Percentiles rank a stretch among this genome's conserved stretches.
Conservation (phyloP, 2,797 vertebrate species). For the Echeneis naucrates region DNA sequence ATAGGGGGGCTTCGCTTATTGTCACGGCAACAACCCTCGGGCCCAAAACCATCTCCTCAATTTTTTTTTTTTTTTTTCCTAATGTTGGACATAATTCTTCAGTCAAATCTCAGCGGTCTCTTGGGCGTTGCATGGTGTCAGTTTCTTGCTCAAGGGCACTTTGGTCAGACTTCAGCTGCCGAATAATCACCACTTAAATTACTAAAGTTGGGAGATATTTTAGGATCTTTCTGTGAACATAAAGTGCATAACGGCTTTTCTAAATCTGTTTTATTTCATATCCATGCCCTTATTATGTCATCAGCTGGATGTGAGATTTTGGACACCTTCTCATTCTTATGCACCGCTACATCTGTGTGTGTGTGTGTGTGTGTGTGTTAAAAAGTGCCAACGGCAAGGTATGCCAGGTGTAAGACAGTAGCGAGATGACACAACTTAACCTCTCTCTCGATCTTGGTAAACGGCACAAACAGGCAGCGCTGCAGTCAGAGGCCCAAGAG, state of each 20-base stretch:
- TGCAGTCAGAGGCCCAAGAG: slow-evolving; percentile 61
- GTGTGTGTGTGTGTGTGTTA: slow-evolving; percentile 25
- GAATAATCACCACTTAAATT: not conserved
- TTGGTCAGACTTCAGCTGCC: not conserved
- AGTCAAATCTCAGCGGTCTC: slow-evolving; percentile 4
- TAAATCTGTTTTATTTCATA: slow-evolving; percentile 9
- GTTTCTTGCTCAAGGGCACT: not conserved
- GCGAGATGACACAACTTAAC: slow-evolving; percentile 79
- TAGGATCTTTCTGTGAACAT: not conserved
- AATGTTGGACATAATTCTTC: slow-evolving; percentile 1
- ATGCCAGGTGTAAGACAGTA: slow-evolving; percentile 74
- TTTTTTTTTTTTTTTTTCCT: not conserved
- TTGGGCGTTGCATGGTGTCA: too few species aligned
- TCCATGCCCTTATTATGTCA: not conserved
- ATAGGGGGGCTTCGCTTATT: slow-evolving; percentile 47
- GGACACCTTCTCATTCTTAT: slow-evolving; percentile 49
- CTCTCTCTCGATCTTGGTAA: slow-evolving; percentile 71
- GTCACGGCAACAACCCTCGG: slow-evolving; percentile 57
- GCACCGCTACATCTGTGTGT: slow-evolving; percentile 13
- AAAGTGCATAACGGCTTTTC: not conserved
- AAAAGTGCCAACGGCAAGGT: slow-evolving; percentile 62
- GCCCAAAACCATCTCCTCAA: slow-evolving; percentile 42
- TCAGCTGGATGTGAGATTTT: slow-evolving; percentile 5
- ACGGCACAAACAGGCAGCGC: slow-evolving; percentile 70
- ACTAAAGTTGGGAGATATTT: too few species aligned